These are phyloP conservation scores for Silurus lanzhouensis DNA, from an alignment of 2,797 vertebrate genomes.

Conservation along the genomic window DNA sequence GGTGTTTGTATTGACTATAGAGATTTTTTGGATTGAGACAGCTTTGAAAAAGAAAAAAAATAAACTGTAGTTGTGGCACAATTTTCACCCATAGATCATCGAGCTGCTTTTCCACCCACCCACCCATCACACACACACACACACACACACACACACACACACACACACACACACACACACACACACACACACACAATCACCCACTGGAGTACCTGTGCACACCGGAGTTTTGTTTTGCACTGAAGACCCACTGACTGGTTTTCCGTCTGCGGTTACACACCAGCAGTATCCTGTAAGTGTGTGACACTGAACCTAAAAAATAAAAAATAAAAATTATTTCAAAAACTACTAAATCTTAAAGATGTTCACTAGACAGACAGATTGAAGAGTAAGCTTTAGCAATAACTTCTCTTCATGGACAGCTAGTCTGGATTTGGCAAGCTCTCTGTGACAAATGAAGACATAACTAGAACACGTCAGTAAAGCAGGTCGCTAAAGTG, in stretches of 20 bases:
- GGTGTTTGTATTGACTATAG: neutral
- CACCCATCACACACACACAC: neutral
- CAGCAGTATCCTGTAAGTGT: slow-evolving; percentile 98
- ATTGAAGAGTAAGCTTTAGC: neutral
- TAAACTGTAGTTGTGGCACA: neutral
- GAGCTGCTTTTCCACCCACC: neutral
- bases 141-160: neutral
- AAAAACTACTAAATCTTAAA: neutral
- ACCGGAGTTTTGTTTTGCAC: slow-evolving; percentile 98
- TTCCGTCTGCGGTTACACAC: slow-evolving; percentile 95
- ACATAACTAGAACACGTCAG: slow-evolving; percentile 23
- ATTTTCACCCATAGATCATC: neutral
- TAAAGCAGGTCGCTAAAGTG: slow-evolving; percentile 34
- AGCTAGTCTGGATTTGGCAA: slow-evolving; percentile 35
- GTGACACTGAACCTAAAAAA: slow-evolving; percentile 96
- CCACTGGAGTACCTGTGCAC: slow-evolving; percentile 92
- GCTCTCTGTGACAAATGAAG: slow-evolving; percentile 37
- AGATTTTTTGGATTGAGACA: neutral
- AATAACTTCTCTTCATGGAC: slow-evolving; percentile 21
- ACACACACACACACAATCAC: slow-evolving; percentile 15
- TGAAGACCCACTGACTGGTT: slow-evolving; percentile 96
- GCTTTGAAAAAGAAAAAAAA: neutral
- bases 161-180: slow-evolving; percentile 8
- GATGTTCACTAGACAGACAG: neutral
- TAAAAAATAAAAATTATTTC: slow-evolving; percentile 17